Evolutionary conservation across 53 echinoderm and acorn worm species (phyloP), one percentile per base, ranked within the genome.

Genomic region (Antedon mediterranea): DNA sequence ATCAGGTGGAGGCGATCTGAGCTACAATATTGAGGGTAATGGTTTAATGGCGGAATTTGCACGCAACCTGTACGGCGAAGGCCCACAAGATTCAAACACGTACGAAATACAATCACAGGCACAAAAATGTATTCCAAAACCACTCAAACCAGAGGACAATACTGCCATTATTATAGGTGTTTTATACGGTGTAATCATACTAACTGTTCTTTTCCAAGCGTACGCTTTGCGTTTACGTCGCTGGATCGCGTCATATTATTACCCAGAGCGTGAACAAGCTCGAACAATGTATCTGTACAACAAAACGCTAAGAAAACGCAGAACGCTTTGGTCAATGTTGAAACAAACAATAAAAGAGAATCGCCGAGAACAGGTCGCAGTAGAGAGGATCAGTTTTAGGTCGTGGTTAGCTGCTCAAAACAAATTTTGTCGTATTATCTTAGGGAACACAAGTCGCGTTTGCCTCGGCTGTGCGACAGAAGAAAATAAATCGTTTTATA

Each of bases 241-340:
- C 4, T 74, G 82, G 31, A 94, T 94, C 29, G 91, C 94, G 27
- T 79, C 91, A 4, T 91, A 89, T 75, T 94, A 85, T 76, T 94
- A 94, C 80, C 94, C 94, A 0, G 94, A 94, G 31, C 42, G 94
- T 28, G 94, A 94, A 42, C 82, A 79, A 11, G 91, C 89, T 73
- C 78, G 94, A 3, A 89, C 89, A 28, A n/a, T 74, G 5, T 91
- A 83, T 71, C 85, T 94, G 15, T 94, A 94, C 72, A 88, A 85
- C 72, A 80, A 87, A 71, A 91, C 89, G 26, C 33, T 94, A 34
- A 89, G 89, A 30, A 87, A 82, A 71, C 81, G 94, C 13, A 84
- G 87, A 71, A 87, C 79, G 23, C 76, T 94, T 6, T 79, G 87
- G 75, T 89, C 82, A 27, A 75, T 91, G 23, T 79, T 94, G 20